Conservation (phyloP, 2,113 vertebrate genomes). For the Atherinomorus stipes region DNA sequence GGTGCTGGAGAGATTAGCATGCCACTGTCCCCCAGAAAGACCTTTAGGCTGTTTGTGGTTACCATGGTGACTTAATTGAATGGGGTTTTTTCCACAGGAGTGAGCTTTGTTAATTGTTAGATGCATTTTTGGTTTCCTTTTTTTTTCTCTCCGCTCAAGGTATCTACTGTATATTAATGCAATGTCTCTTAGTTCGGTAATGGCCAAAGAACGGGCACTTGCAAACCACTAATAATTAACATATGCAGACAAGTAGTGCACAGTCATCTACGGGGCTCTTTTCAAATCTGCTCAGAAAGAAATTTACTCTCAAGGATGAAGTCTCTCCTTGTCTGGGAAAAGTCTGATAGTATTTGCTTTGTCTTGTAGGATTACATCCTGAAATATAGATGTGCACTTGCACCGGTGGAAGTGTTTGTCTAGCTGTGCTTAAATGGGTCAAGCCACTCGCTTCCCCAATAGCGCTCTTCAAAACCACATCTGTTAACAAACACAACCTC, state of each 20-base stretch:
- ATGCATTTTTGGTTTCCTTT: constrained; percentile 16
- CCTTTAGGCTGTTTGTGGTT: constrained; percentile 51
- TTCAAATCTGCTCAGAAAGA: constrained; percentile 9
- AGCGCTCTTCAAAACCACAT: constrained; percentile 32
- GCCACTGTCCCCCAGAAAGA: constrained; percentile 44
- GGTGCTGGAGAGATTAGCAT: constrained; percentile 34
- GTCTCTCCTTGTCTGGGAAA: constrained; percentile 19
- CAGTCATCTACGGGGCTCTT: constrained; percentile 18
- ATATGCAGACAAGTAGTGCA: constrained; percentile 20
- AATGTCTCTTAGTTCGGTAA: constrained; percentile 34
- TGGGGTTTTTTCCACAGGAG: constrained; percentile 51
- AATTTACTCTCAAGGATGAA: background rate
- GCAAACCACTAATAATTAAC: constrained; percentile 9
- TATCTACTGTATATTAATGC: constrained; percentile 40
- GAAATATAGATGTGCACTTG: constrained; percentile 30
- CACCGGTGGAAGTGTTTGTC: constrained; percentile 45
- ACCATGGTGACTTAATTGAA: constrained; percentile 59
- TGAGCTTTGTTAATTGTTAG: constrained; percentile 58
- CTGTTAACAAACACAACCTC: constrained; percentile 35
- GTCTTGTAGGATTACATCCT: constrained; percentile 55
- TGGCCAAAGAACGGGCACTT: constrained; percentile 62
- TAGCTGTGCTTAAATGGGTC: constrained; percentile 19
- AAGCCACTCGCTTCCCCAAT: constrained; percentile 20
- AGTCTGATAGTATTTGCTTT: constrained; percentile 42
- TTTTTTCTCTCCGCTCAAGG: constrained; percentile 22